Base-by-base conservation (phyloP, 2,888 invertebrate genomes). In the Phyllotreta cruciferae region DNA sequence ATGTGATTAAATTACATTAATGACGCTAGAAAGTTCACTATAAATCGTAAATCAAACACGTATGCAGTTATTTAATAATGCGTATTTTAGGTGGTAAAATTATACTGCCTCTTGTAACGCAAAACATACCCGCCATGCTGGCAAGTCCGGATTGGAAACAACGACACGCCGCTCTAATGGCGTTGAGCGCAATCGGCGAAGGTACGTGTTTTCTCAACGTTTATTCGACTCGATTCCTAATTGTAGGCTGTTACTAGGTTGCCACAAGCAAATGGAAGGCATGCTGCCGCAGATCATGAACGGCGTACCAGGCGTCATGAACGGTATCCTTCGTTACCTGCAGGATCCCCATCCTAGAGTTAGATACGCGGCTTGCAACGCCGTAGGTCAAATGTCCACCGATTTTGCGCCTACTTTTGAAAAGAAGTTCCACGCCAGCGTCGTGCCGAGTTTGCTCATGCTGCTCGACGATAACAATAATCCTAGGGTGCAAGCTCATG, bases 101-200 rank as follows among this genome's bases (percentile, higher is more conserved):
- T 0, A 92, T 99, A 83, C 83, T 99, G 66, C 94, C 94, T 0
- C 88, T 94, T 74, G 94, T 98, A 60, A 90, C 95, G 68, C 78
- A 76, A 42, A 87, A 87, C 53, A 90, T 98, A 68, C 94, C 96
- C 0, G 85, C 85, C 39, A 96, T 98, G 97, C 83, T 98, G 73
- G 85, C 85, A 50, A 91, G 90, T 69, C 85, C 87, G 8, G 90
- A 93, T 76, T 94, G 94, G 94, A 90, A 90, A 73, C 90, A 91
- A 71, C 86, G 94, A n/a, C 95, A 98, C 82, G 98, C 98, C 44
- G 99, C 96, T 1, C 86, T 99, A 39, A 99, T 99, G 98, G 98
- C 98, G 0, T 91, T 99, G 50, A 98, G 98, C 5, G 96, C 98
- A 0, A 93, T 97, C 64, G 98, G 98, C 3, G 99, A 99, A 84